Conservation (phyloP, 2,113 vertebrate genomes). For the Corvus moneduloides region DNA sequence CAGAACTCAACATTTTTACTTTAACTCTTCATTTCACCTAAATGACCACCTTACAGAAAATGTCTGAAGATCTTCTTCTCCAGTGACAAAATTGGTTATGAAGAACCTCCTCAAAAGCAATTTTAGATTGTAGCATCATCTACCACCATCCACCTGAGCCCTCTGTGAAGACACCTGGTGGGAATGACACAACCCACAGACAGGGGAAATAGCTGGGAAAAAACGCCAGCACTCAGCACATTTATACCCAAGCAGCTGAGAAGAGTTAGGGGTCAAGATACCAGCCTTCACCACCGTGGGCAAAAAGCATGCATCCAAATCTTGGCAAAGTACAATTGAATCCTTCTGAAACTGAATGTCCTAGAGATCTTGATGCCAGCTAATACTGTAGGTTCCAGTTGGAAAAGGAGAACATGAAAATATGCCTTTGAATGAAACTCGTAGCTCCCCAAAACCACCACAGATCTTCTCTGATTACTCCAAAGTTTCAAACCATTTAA, state of each 20-base stretch:
- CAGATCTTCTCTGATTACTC: background rate
- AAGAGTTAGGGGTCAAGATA: background rate
- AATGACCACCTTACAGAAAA: background rate
- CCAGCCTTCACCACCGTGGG: no score
- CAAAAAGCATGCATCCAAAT: background rate
- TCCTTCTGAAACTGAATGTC: background rate
- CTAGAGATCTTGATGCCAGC: background rate
- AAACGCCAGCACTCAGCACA: background rate
- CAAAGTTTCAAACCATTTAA: background rate
- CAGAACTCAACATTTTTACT: background rate
- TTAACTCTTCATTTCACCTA: background rate
- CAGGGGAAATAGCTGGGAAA: fast-evolving
- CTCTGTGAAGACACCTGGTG: background rate
- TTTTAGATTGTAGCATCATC: background rate
- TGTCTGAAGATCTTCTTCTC: background rate
- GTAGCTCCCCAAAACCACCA: background rate
- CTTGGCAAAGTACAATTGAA: background rate
- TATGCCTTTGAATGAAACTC: background rate
- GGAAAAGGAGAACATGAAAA: background rate
- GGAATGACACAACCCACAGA: background rate
- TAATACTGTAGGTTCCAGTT: background rate
- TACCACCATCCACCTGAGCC: background rate
- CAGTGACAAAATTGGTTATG: background rate
- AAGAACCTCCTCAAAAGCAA: background rate
- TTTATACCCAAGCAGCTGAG: background rate